phyloP scores from a whole-genome alignment of 1,140 invertebrate species.

The Brachionus angularis region DNA sequence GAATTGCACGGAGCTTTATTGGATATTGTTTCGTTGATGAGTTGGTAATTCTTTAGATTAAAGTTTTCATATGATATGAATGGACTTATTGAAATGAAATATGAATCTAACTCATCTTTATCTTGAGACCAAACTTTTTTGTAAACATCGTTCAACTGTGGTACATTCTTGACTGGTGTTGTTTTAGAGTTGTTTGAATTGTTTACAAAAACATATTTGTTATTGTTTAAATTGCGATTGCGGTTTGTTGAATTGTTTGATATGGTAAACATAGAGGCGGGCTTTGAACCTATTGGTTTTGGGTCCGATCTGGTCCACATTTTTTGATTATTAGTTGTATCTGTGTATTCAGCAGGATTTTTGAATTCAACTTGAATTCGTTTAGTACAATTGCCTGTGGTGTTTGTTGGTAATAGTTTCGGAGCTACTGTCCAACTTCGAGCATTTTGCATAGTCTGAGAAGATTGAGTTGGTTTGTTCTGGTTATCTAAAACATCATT shows the following conservation, averaged over 20 bases:
- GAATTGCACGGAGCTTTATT: background rate
- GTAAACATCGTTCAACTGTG: background rate
- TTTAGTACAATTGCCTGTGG: background rate
- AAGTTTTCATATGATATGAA: background rate
- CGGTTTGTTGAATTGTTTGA: background rate
- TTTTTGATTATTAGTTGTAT: background rate
- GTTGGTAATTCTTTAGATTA: background rate
- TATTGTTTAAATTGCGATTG: background rate
- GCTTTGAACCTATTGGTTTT: constrained; percentile 31
- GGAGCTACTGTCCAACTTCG: constrained; percentile 39
- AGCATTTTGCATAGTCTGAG: no score
- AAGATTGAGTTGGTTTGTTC: background rate
- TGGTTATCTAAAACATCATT: background rate
- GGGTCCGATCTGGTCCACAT: background rate
- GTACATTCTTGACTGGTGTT: background rate
- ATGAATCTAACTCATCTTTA: background rate
- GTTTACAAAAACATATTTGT: background rate
- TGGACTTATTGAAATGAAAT: no score
- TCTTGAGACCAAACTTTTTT: background rate
- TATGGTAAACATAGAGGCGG: constrained; percentile 35
- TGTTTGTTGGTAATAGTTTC: constrained; percentile 24
- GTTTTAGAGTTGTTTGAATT: background rate
- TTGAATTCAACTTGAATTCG: background rate
- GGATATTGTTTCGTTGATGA: background rate
- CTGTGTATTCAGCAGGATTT: background rate